phyloP scores from a whole-genome alignment of 2,888 invertebrate species.

The Mactromeris polynyma region DNA sequence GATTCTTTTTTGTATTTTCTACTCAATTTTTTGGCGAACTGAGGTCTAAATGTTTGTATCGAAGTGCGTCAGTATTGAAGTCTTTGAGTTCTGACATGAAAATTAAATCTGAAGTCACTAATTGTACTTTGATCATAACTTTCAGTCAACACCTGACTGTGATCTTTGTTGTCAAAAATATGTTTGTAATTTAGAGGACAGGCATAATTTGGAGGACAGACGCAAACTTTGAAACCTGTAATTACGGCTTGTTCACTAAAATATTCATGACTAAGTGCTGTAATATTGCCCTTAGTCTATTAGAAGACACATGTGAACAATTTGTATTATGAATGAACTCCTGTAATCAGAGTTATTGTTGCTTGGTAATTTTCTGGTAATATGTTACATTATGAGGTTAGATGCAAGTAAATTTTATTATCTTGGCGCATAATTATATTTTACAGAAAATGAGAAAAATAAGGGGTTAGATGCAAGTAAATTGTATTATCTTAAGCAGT shows the following conservation, averaged over 20 bases:
- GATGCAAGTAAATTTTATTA: too few relatives aligned
- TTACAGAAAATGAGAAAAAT: too few relatives aligned
- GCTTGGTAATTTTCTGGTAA: not conserved
- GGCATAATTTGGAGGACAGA: not conserved
- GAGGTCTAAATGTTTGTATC: too few relatives aligned
- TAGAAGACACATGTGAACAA: not conserved
- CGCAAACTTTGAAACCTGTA: not conserved
- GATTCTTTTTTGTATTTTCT: too few relatives aligned
- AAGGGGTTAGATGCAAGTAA: too few relatives aligned
- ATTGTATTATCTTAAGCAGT: too few relatives aligned
- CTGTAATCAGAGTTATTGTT: not conserved
- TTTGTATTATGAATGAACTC: not conserved
- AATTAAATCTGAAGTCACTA: not conserved
- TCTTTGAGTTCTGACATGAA: not conserved
- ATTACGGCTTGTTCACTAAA: not conserved
- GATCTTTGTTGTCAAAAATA: constrained; percentile 5
- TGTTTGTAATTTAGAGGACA: not conserved
- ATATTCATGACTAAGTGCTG: not conserved
- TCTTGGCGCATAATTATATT: too few relatives aligned
- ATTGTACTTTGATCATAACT: not conserved
- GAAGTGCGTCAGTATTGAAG: too few relatives aligned
- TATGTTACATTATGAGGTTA: too few relatives aligned
- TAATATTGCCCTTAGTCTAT: not conserved
- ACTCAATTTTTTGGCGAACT: too few relatives aligned
- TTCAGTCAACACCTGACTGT: not conserved